Conservation (phyloP, 2,797 vertebrate genomes). For the Octomys mimax region DNA sequence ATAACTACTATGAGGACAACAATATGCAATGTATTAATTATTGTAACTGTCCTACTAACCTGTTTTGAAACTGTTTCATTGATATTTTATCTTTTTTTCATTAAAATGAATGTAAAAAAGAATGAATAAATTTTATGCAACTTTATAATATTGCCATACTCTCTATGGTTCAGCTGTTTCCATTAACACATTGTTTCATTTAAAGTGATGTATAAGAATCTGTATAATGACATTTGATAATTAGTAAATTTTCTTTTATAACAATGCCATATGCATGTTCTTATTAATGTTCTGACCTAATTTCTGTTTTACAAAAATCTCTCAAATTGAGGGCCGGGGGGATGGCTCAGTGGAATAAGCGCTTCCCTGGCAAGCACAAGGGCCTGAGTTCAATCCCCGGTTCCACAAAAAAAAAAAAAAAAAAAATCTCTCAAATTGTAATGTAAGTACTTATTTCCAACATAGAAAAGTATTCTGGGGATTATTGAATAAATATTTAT, state of each 20-base stretch:
- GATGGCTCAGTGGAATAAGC: no score
- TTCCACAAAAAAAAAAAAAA: no score
- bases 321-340: not conserved
- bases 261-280: not conserved
- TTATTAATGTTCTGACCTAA: not conserved
- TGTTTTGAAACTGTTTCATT: no score
- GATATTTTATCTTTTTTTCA: no score
- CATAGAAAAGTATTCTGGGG: not conserved
- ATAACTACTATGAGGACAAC: no score
- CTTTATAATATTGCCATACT: not conserved
- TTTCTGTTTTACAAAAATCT: not conserved
- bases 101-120: no score
- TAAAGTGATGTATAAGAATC: not conserved
- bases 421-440: no score
- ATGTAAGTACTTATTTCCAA: not conserved
- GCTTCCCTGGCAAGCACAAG: no score
- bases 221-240: not conserved
- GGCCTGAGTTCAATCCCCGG: no score
- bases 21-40: no score
- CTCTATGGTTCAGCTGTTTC: not conserved
- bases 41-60: no score
- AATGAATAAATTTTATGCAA: not conserved
- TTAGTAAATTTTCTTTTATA: not conserved
- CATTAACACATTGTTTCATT: not conserved
- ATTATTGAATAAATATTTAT: not conserved